phyloP scores from a whole-genome alignment of 2,113 vertebrate species.

The Zootoca vivipara region DNA sequence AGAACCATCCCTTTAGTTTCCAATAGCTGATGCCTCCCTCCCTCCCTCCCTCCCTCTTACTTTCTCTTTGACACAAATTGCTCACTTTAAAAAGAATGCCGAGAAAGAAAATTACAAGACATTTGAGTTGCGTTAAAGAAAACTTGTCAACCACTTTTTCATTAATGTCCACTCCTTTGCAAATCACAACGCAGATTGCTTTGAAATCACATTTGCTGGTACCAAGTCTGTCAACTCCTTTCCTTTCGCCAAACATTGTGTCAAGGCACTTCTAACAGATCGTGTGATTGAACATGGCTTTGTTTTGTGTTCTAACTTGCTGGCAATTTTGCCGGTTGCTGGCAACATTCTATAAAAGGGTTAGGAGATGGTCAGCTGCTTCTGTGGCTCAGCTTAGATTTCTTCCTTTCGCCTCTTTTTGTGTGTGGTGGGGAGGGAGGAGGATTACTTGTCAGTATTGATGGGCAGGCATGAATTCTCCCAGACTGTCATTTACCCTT shows the following conservation, averaged over 20 bases:
- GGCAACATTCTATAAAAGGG: neutral
- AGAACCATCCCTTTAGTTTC: neutral
- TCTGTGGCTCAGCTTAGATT: neutral
- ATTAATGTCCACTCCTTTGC: constrained; percentile 22
- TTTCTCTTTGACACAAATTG: constrained; percentile 32
- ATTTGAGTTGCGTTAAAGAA: constrained; percentile 12
- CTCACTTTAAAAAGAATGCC: constrained; percentile 26
- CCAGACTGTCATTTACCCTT: neutral
- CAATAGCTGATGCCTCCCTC: neutral
- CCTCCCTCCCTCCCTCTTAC: constrained; percentile 23
- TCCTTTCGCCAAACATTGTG: constrained; percentile 29
- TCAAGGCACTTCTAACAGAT: constrained; percentile 9
- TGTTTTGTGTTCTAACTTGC: neutral
- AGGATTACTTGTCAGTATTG: neutral
- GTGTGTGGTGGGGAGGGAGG: too few species aligned
- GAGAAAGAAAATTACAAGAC: constrained; percentile 33
- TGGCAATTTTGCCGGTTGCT: neutral
- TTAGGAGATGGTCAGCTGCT: constrained; percentile 12
- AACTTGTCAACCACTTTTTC: neutral
- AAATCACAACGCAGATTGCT: neutral
- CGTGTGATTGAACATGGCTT: neutral
- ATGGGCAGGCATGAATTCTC: neutral
- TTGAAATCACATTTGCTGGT: constrained; percentile 23
- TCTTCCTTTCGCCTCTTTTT: neutral
- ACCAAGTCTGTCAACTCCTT: constrained; percentile 19